These are phyloP conservation scores for Chaetodon auriga DNA, from an alignment of 2,113 vertebrate species.

Conservation along the genomic window DNA sequence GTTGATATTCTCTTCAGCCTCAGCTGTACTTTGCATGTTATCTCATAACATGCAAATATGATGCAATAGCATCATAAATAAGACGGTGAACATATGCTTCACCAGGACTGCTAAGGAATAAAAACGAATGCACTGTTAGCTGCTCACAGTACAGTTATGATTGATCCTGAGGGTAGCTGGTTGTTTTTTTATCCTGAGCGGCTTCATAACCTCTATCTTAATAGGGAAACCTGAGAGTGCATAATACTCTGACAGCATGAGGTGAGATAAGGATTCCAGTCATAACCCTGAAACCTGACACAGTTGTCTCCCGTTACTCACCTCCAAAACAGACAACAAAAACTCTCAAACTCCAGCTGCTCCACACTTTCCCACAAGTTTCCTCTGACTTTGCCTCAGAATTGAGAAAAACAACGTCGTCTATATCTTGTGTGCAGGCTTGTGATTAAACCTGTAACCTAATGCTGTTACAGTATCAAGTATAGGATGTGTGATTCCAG, in stretches of 20 bases:
- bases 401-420: slow-evolving; percentile 23
- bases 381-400: slow-evolving; percentile 31
- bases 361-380: slow-evolving; percentile 40
- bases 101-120: background rate
- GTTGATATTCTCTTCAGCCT: no score
- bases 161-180: background rate
- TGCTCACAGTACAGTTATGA: background rate
- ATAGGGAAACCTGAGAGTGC: slow-evolving; percentile 1
- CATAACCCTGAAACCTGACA: slow-evolving; percentile 43
- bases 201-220: slow-evolving; percentile 4
- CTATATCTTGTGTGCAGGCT: background rate
- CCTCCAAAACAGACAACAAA: slow-evolving; percentile 17
- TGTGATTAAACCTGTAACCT: background rate
- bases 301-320: slow-evolving; percentile 19
- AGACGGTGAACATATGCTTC: background rate
- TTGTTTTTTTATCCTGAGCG: slow-evolving; percentile 27
- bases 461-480: background rate
- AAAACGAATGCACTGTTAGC: background rate
- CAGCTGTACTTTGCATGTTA: no score
- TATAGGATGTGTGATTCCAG: background rate
- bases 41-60: no score
- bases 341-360: slow-evolving; percentile 23
- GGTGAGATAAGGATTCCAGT: slow-evolving; percentile 15
- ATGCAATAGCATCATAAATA: no score
- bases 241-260: slow-evolving; percentile 11